Evolutionary conservation across 2,888 invertebrate species (phyloP).

Genomic region (Diabrotica balteata): DNA sequence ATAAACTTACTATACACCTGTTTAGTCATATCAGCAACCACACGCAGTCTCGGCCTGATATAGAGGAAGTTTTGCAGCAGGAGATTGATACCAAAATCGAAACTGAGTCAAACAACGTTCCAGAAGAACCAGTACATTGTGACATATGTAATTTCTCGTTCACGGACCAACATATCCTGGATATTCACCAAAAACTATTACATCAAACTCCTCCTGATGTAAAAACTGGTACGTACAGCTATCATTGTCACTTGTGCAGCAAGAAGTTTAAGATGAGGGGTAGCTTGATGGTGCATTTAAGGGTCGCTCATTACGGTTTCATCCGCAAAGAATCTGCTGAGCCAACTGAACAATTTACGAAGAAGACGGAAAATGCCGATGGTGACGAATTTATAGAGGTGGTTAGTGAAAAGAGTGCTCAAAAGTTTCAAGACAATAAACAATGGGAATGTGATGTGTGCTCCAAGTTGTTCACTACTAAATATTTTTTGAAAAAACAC

Average conservation of each 20-base stretch:
- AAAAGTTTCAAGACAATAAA: constrained; percentile 66
- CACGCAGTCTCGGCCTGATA: constrained; percentile 1
- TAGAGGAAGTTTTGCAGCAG: constrained; percentile 28
- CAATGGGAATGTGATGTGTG: constrained; percentile 89
- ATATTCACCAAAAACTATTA: constrained; percentile 77
- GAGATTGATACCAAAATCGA: constrained; percentile 49
- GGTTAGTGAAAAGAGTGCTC: constrained; percentile 1
- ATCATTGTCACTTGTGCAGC: constrained; percentile 78
- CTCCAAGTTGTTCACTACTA: constrained; percentile 84
- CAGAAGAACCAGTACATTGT: constrained; percentile 58
- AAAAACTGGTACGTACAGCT: constrained; percentile 57
- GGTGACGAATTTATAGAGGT: constrained; percentile 6
- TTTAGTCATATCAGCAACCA: constrained; percentile 62
- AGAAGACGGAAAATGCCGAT: constrained; percentile 15
- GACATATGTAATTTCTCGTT: constrained; percentile 78
- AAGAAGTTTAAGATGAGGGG: constrained; percentile 84
- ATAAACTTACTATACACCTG: constrained; percentile 84
- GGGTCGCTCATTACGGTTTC: constrained; percentile 76
- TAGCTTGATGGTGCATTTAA: constrained; percentile 79
- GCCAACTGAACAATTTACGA: neutral
- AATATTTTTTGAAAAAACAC: constrained; percentile 89
- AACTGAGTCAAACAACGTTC: constrained; percentile 22
- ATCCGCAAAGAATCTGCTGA: constrained; percentile 35
- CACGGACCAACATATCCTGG: constrained; percentile 72
- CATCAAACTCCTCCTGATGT: constrained; percentile 62